Conservation (phyloP, 2,113 vertebrate genomes). For the Prietella phreatophila region DNA sequence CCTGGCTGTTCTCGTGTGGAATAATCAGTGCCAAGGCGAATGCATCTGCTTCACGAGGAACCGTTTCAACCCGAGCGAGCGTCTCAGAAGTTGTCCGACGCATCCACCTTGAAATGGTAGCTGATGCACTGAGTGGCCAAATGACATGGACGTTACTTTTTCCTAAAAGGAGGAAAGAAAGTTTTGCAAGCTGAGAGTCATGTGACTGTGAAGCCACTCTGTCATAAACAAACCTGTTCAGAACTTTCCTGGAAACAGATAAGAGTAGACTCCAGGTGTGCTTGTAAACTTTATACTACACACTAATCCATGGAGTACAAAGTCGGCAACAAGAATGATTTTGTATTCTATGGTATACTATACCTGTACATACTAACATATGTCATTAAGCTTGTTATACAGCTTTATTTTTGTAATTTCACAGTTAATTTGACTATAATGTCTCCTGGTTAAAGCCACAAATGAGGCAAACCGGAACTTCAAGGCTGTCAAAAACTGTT, state of each 20-base stretch:
- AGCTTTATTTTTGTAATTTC: neutral
- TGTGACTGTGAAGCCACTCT: constrained; percentile 8
- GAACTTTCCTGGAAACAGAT: neutral
- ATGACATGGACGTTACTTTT: constrained; percentile 28
- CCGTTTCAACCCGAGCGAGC: constrained; percentile 49
- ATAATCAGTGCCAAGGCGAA: constrained; percentile 64
- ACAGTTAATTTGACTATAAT: neutral
- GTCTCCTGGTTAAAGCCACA: neutral
- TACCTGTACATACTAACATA: neutral
- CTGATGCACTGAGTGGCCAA: constrained; percentile 47
- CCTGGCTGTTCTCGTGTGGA: constrained; percentile 46
- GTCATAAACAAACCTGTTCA: constrained; percentile 7
- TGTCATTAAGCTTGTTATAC: neutral
- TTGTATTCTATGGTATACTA: neutral
- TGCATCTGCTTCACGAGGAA: constrained; percentile 67
- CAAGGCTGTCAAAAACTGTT: neutral
- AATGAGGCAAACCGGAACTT: neutral
- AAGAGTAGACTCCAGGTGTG: neutral
- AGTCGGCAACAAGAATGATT: neutral
- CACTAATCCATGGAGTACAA: neutral
- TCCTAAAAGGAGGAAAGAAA: constrained; percentile 57
- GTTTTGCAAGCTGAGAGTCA: neutral
- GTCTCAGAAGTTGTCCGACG: constrained; percentile 63
- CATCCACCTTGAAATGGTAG: constrained; percentile 58
- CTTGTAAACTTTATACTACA: neutral